Conservation (phyloP, 1,140 invertebrate species). For the Phthorimaea operculella region DNA sequence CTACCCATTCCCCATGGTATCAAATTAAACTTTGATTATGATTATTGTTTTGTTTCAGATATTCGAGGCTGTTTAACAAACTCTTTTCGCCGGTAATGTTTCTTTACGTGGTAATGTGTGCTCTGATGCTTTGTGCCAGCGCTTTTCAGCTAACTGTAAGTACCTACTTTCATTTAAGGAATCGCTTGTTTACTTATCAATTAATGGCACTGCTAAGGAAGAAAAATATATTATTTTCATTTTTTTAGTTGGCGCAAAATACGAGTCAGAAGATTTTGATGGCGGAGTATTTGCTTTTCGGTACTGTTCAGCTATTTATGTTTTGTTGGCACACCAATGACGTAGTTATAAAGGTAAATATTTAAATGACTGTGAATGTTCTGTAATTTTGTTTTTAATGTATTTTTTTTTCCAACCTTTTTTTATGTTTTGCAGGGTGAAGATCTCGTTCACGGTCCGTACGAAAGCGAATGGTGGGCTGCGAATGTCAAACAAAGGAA, state of each 20-base stretch:
- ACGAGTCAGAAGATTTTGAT: slow-evolving; percentile 43
- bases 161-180: slow-evolving; percentile 2
- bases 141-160: slow-evolving; percentile 53
- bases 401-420: too few relatives aligned
- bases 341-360: slow-evolving; percentile 44
- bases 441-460: slow-evolving; percentile 34
- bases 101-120: slow-evolving; percentile 49
- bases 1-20: not conserved
- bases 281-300: slow-evolving; percentile 50
- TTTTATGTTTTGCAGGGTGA: slow-evolving; percentile 29
- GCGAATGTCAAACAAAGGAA: slow-evolving; percentile 23
- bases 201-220: too few relatives aligned
- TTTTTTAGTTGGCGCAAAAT: slow-evolving; percentile 33
- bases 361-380: not conserved
- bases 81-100: slow-evolving; percentile 55
- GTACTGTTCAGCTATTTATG: slow-evolving; percentile 45
- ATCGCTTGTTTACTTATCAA: too few relatives aligned
- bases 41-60: slow-evolving; percentile 34
- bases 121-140: slow-evolving; percentile 49
- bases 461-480: slow-evolving; percentile 46
- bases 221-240: too few relatives aligned
- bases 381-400: not conserved
- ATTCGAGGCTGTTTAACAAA: slow-evolving; percentile 49
- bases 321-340: slow-evolving; percentile 59
- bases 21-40: not conserved